phyloP scores from a whole-genome alignment of 1,140 invertebrate genomes.

The Pollicipes pollicipes region DNA sequence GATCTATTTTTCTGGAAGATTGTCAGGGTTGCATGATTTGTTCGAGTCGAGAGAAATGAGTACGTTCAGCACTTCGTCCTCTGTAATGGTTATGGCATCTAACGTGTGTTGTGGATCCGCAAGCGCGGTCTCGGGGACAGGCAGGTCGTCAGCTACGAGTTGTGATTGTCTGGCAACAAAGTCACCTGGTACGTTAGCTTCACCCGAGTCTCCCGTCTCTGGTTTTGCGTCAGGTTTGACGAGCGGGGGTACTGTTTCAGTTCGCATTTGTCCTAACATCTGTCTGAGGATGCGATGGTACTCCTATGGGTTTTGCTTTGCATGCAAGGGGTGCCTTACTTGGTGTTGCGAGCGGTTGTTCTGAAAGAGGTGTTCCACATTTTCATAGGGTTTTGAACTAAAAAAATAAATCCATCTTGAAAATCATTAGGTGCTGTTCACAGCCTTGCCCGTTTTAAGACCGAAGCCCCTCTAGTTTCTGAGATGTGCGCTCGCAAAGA shows the following conservation, averaged over 20 bases:
- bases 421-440: too few relatives aligned
- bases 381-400: too few relatives aligned
- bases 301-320: neutral
- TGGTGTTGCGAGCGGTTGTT: neutral
- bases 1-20: neutral
- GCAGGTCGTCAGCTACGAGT: neutral
- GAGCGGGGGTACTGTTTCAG: neutral
- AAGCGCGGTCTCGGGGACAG: neutral
- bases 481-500: too few relatives aligned
- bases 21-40: neutral
- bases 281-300: neutral
- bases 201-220: neutral
- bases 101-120: neutral
- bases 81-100: neutral
- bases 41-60: neutral
- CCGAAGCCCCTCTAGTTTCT: too few relatives aligned
- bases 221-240: neutral
- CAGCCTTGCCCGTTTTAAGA: too few relatives aligned
- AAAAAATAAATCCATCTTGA: too few relatives aligned
- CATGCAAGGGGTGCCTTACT: neutral
- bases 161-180: neutral
- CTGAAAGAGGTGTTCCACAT: too few relatives aligned
- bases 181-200: neutral
- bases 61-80: neutral
- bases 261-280: neutral